Evolutionary conservation across 2,113 vertebrate species (phyloP).

Genomic region (Prunella himalayana): DNA sequence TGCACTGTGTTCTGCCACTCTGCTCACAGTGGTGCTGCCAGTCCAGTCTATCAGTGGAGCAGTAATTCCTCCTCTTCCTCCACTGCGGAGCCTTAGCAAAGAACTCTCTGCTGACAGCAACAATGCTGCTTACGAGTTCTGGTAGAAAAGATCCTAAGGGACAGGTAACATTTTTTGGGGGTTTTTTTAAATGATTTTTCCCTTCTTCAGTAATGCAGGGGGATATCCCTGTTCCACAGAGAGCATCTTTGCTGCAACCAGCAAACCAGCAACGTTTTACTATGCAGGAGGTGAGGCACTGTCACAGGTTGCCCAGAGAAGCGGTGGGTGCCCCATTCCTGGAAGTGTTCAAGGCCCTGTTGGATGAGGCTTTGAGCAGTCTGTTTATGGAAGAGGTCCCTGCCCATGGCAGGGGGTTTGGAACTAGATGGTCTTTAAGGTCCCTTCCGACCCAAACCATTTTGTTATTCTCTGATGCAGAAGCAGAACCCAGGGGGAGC

Average conservation of each 20-base stretch:
- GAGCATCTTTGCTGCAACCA: neutral
- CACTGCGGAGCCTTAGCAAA: neutral
- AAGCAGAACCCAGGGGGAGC: neutral
- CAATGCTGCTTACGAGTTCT: neutral
- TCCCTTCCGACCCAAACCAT: neutral
- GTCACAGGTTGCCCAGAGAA: neutral
- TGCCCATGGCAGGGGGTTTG: neutral
- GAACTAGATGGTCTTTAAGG: neutral
- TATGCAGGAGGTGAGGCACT: fast-evolving
- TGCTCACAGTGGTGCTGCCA: neutral
- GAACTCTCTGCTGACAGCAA: neutral
- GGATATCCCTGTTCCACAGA: neutral
- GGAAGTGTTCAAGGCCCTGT: neutral
- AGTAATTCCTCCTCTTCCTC: neutral
- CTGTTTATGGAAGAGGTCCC: neutral
- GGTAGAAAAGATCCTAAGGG: neutral
- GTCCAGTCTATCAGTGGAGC: neutral
- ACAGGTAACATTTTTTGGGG: neutral
- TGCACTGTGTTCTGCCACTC: neutral
- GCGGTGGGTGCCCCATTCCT: neutral
- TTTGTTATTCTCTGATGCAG: neutral
- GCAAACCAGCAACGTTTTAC: neutral
- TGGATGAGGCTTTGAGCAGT: neutral
- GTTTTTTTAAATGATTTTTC: neutral
- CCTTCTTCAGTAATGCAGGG: neutral